Percentiles rank a stretch among this genome's conserved stretches.
These are phyloP conservation scores for Corydoras maculifer DNA, from an alignment of 2,113 vertebrate species.

Conservation along the genomic window DNA sequence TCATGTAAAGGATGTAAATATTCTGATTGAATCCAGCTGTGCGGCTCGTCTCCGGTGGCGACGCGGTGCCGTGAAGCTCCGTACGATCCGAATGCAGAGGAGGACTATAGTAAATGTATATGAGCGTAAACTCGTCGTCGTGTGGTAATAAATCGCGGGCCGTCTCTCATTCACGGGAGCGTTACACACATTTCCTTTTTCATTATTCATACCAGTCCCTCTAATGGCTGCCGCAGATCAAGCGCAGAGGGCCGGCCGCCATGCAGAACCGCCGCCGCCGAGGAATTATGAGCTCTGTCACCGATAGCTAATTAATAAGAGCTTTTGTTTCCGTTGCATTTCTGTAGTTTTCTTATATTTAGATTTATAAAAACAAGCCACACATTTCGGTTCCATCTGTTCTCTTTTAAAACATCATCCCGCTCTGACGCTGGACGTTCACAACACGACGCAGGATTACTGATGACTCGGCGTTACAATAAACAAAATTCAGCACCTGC, in stretches of 20 bases:
- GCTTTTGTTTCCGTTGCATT: neutral
- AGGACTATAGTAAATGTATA: constrained; percentile 15
- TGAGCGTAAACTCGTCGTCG: constrained; percentile 7
- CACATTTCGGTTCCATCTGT: neutral
- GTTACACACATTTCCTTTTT: constrained; percentile 27
- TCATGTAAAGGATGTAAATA: neutral
- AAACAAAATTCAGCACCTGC: neutral
- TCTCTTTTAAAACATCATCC: neutral
- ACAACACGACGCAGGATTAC: neutral
- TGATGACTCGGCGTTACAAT: neutral
- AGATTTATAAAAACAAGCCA: neutral
- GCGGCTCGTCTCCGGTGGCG: neutral
- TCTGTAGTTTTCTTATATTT: neutral
- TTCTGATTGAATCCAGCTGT: neutral
- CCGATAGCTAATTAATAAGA: constrained; percentile 36
- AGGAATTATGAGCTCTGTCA: neutral
- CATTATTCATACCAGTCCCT: constrained; percentile 32
- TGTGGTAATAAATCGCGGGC: constrained; percentile 28
- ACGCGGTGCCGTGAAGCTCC: neutral
- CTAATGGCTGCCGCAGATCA: constrained; percentile 29
- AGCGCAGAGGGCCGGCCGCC: neutral
- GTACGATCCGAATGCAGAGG: constrained; percentile 21
- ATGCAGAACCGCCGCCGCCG: neutral
- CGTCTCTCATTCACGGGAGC: constrained; percentile 27
- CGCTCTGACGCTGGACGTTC: neutral